These are phyloP conservation scores for Scytalopus superciliaris DNA, from an alignment of 2,113 vertebrate species.

Conservation along the genomic window DNA sequence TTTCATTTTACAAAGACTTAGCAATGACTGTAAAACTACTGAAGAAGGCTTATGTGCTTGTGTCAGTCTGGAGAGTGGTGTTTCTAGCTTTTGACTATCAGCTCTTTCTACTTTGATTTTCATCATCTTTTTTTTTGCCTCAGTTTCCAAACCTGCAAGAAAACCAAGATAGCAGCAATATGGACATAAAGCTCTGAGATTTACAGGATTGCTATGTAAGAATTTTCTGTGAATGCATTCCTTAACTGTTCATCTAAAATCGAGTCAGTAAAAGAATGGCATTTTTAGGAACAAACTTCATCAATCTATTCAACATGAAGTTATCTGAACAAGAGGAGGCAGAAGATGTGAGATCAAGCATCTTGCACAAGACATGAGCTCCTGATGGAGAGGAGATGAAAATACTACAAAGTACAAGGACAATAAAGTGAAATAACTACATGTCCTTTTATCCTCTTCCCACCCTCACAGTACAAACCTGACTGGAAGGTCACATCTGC, in stretches of 20 bases:
- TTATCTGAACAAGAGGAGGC: not conserved
- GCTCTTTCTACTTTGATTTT: not conserved
- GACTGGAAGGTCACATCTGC: not conserved
- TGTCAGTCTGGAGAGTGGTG: not conserved
- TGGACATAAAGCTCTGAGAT: not conserved
- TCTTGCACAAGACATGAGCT: not conserved
- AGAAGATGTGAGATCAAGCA: not conserved
- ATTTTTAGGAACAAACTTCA: not conserved
- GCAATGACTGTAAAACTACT: not conserved
- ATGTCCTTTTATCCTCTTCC: not conserved
- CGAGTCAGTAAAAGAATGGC: not conserved
- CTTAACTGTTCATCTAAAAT: not conserved
- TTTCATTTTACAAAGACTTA: not conserved
- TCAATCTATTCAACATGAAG: not conserved
- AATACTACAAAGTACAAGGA: not conserved
- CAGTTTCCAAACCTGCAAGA: not conserved
- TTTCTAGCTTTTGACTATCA: not conserved
- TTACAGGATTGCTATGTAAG: fast-evolving
- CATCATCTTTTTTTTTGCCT: not conserved
- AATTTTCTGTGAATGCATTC: not conserved
- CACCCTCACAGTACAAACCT: not conserved
- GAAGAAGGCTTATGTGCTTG: not conserved
- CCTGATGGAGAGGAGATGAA: not conserved
- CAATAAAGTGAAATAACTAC: not conserved
- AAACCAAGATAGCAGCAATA: not conserved